Conservation (phyloP, 2,888 invertebrate species). For the Ceratothoa steindachneri region DNA sequence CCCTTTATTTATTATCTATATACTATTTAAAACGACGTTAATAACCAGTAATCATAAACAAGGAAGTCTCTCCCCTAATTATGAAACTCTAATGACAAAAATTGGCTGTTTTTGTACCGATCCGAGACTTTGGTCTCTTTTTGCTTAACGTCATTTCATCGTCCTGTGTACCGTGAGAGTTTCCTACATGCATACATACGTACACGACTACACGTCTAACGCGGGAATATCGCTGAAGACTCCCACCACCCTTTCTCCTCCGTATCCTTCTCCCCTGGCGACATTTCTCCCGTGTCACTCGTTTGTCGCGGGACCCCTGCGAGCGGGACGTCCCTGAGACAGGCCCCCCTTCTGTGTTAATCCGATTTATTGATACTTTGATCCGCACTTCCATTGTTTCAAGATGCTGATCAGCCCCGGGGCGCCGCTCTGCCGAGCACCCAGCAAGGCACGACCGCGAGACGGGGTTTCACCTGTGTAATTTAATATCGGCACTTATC, state of each 20-base stretch:
- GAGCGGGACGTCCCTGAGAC: background rate
- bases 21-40: background rate
- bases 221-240: too few relatives aligned
- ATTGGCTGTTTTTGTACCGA: background rate
- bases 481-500: background rate
- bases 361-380: constrained; percentile 1
- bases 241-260: too few relatives aligned
- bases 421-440: background rate
- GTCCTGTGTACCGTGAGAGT: too few relatives aligned
- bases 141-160: background rate
- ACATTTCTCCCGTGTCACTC: too few relatives aligned
- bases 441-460: too few relatives aligned
- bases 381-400: background rate
- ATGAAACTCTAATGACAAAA: background rate
- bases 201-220: too few relatives aligned
- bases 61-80: background rate
- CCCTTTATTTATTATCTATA: background rate
- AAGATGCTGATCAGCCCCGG: background rate
- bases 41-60: background rate
- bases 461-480: background rate
- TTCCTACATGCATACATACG: too few relatives aligned
- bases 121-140: background rate
- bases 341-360: background rate
- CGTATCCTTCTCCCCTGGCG: background rate
- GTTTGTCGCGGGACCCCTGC: too few relatives aligned